Base-by-base conservation (phyloP, 2,888 invertebrate species). In the Parnassius orleans region DNA sequence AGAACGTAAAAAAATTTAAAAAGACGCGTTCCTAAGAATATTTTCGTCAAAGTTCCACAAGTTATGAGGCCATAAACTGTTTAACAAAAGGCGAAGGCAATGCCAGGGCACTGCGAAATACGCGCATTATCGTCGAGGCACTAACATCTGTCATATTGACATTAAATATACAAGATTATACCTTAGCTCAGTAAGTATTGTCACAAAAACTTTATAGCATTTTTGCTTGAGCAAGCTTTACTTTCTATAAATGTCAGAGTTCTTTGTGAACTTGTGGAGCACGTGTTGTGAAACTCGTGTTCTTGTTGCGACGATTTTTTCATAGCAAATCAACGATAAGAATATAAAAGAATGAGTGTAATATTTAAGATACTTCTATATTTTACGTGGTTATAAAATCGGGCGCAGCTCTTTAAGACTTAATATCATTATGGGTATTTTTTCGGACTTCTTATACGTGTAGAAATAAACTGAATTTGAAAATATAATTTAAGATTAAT, bases 81-180 rank as follows among this genome's bases (percentile, higher is more conserved):
- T 19, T 63, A 54, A 65, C 65, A 65, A 68, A 61, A 61, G 62
- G 64, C 52, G 52, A 57, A 61, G 44, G 56, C 62, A 57, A 62
- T 44, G 59, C 51, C 61, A 42, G 42, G 14, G 43, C 44, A 44
- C 15, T 12, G 51, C 42, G 58, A 44, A 56, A 48, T 56, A 24
- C 53, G 11, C 42, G 43, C 41, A 10, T 33, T 42, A 43, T 46
- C 47, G 54, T 55, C 14, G 12, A 54, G 19, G 41, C 47, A 55
- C 60, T 60, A 53, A 54, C 71, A 68, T 70, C 61, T 68, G 63
- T 72, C 72, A 68, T 65, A 62, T 68, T 68, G 70, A 71, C 72
- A 69, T 74, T 71, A 68, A 74, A 70, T 65, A 66, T 61, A 65
- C 69, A 67, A 73, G 71, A 74, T 74, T 75, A 73, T 66, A 67